These are phyloP conservation scores for Cephalopachus bancanus DNA, from an alignment of 2,797 vertebrate species.

Conservation along the genomic window DNA sequence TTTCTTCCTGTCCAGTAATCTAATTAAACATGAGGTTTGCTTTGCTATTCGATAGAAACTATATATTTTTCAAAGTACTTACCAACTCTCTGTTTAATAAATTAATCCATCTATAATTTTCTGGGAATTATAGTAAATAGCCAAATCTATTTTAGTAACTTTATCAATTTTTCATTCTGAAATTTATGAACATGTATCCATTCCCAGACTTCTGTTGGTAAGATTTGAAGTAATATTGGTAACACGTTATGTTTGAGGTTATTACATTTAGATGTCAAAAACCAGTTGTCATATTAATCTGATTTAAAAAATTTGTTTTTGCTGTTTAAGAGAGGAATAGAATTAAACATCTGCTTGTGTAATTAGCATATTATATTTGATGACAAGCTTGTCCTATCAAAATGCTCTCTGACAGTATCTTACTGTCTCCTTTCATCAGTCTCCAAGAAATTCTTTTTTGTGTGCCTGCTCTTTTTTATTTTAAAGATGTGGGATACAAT, in stretches of 20 bases:
- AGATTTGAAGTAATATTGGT: not conserved
- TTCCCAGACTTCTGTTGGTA: not conserved
- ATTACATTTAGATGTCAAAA: not conserved
- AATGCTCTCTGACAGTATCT: not conserved
- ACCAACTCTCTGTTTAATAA: not conserved
- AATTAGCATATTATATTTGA: constrained; percentile 25
- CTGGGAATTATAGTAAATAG: not conserved
- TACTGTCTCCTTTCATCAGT: not conserved
- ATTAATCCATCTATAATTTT: not conserved
- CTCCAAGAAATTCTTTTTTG: not conserved
- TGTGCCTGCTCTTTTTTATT: not conserved
- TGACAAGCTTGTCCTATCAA: not conserved
- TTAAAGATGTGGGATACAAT: too few relatives aligned
- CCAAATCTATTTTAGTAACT: not conserved
- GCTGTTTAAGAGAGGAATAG: not conserved
- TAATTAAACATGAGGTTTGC: not conserved
- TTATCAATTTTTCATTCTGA: not conserved
- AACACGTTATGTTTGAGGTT: not conserved
- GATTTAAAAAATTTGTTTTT: not conserved
- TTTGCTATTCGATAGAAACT: not conserved
- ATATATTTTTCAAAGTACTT: not conserved
- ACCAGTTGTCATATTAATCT: constrained; percentile 13
- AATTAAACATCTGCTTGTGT: not conserved
- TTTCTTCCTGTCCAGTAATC: not conserved
- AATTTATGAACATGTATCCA: not conserved